Evolutionary conservation across 2,888 invertebrate species (phyloP).

Genomic region (Temnothorax rugatulus): DNA sequence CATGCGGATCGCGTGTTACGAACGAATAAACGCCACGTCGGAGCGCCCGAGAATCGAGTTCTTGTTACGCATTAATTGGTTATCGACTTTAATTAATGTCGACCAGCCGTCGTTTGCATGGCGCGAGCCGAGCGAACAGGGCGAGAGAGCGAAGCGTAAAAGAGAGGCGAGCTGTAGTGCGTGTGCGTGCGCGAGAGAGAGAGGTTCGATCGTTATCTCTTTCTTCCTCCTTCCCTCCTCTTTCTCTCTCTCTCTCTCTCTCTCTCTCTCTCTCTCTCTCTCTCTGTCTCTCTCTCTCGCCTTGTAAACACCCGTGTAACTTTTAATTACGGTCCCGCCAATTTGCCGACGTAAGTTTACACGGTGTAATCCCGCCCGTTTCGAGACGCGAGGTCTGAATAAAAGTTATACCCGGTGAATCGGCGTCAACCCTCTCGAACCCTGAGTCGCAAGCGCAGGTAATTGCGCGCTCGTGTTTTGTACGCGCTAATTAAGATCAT

Average conservation of each 20-base stretch:
- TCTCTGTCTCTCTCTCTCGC: background rate
- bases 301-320: conserved; percentile 45
- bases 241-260: background rate
- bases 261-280: background rate
- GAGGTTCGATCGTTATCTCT: conserved; percentile 1
- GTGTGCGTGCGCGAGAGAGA: conserved; percentile 4
- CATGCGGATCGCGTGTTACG: conserved; percentile 45
- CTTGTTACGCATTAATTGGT: conserved; percentile 59
- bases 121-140: conserved; percentile 16
- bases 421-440: conserved; percentile 3
- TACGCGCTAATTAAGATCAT: conserved; percentile 35
- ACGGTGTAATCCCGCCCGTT: conserved; percentile 10
- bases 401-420: conserved; percentile 16
- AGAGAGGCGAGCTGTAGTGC: background rate
- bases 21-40: conserved; percentile 40
- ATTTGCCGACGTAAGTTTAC: conserved; percentile 40
- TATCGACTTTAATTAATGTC: conserved; percentile 60
- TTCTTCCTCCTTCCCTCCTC: background rate
- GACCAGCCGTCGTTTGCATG: conserved; percentile 39
- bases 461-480: conserved; percentile 20
- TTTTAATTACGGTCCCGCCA: conserved; percentile 51
- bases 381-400: conserved; percentile 19
- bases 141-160: conserved; percentile 6
- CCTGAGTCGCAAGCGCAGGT: background rate
- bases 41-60: conserved; percentile 24